A percentile compares a stretch with the other conserved stretches of the same genome.
Conservation (phyloP, 2,797 vertebrate genomes). For the Danio aesculapii region DNA sequence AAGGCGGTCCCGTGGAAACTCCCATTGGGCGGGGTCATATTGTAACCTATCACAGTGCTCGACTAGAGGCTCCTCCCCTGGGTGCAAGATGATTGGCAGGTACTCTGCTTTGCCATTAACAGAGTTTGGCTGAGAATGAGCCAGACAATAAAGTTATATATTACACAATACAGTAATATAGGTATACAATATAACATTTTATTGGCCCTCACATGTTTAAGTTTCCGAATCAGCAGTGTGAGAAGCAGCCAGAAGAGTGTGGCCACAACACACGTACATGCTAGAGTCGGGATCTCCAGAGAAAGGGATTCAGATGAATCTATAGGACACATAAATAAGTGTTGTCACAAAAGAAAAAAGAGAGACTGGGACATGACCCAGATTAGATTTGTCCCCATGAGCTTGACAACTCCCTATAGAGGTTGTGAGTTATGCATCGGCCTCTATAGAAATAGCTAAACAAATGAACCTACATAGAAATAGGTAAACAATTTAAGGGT, state of each 20-base stretch:
- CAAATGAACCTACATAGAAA: conserved; percentile 74
- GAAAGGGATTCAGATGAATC: conserved; percentile 83
- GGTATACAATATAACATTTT: background rate
- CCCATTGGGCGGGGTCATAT: conserved; percentile 93
- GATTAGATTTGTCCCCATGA: background rate
- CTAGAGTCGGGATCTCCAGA: conserved; percentile 89
- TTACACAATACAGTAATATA: background rate
- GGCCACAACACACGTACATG: conserved; percentile 90
- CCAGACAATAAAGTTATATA: conserved; percentile 3
- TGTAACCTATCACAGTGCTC: conserved; percentile 90
- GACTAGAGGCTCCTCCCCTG: conserved; percentile 84
- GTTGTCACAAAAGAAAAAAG: background rate
- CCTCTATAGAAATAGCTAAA: conserved; percentile 24
- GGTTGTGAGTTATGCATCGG: conserved; percentile 6
- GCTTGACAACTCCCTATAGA: background rate
- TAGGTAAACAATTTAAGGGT: conserved; percentile 81
- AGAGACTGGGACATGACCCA: background rate
- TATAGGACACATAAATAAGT: conserved; percentile 63
- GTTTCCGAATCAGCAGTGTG: conserved; percentile 91
- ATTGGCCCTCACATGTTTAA: conserved; percentile 86
- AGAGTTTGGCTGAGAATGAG: conserved; percentile 77
- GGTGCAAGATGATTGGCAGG: conserved; percentile 91
- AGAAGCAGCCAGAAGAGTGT: conserved; percentile 92
- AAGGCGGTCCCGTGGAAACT: conserved; percentile 92
- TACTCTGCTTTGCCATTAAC: conserved; percentile 84